Percentiles rank a stretch among this genome's conserved stretches.
Evolutionary conservation across 1,140 invertebrate species (phyloP).

Genomic region (Pseudomyrmex gracilis): DNA sequence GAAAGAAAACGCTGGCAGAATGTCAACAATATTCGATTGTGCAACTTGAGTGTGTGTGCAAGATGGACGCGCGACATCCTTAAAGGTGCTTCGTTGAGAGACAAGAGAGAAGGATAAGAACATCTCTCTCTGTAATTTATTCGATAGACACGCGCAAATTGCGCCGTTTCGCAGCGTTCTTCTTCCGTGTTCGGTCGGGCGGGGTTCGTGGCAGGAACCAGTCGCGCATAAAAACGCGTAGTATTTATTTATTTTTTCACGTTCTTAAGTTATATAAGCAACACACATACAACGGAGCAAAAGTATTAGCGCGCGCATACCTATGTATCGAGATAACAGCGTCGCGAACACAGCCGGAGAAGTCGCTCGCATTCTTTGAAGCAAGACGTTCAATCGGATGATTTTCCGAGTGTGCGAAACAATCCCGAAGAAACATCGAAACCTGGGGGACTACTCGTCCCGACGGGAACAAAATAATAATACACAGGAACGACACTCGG

Average conservation of each 20-base stretch:
- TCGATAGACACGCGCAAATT: constrained; percentile 15
- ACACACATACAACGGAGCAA: constrained; percentile 66
- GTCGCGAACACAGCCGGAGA: background rate
- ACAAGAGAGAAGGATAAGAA: constrained; percentile 4
- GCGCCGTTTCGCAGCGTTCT: background rate
- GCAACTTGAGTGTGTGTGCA: constrained; percentile 29
- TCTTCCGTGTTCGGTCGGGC: constrained; percentile 5
- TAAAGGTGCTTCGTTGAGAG: constrained; percentile 19
- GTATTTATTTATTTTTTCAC: constrained; percentile 84
- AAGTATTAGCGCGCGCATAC: constrained; percentile 75
- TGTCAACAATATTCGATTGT: constrained; percentile 39
- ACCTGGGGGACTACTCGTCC: background rate
- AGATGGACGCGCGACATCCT: constrained; percentile 5
- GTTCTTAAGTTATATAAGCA: constrained; percentile 78
- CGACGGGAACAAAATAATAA: constrained; percentile 12
- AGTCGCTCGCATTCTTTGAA: constrained; percentile 23
- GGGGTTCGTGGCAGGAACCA: constrained; percentile 48
- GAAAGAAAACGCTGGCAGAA: constrained; percentile 21
- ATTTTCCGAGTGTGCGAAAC: constrained; percentile 30
- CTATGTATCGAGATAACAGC: constrained; percentile 42
- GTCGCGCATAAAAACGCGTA: constrained; percentile 74
- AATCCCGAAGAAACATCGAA: constrained; percentile 7
- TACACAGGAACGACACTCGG: background rate
- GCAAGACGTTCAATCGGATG: constrained; percentile 24
- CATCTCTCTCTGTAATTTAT: constrained; percentile 44